Evolutionary conservation across 2,113 vertebrate species (phyloP), one percentile per base, ranked within the genome.

Genomic region (mouse (Mus musculus)): DNA sequence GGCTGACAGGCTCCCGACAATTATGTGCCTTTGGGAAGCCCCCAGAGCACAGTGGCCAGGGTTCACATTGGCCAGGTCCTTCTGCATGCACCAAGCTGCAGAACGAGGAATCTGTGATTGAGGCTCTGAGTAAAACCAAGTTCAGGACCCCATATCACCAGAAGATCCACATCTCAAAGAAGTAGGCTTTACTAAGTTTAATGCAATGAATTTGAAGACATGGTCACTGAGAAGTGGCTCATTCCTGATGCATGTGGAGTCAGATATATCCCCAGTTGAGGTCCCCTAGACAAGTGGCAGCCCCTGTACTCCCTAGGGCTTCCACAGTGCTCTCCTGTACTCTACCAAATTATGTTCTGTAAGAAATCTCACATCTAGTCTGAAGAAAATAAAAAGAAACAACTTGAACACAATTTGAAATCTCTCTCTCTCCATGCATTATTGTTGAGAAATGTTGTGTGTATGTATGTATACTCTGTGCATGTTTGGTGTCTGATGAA

Each of bases 381-480:
- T 61, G 56, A 7, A 7, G 13, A 81, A 80, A 54, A 33, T 10
- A 59, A 61, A 78, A 78, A 16, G 75, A 81, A 33, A n/a, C 4
- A 94, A 91, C 33, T 93, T 95, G 19, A 93, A 84, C 87, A 59
- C 28, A 76, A 93, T 89, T 86, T 77, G 4, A 69, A 78, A 76
- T 42, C 42, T 42, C 42, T 42, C 52, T 61, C 61, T 75, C 71
- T 33, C 10, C 9, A 52, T 52, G 52, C 5, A 54, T 52, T 78
- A 28, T 30, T 93, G 49, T 95, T 95, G 16, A 11, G 39, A 39
- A 84, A 63, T 63, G 56, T 84, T 84, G 59, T 63, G 59, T 84
- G 39, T 39, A 39, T 42, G 13, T 28, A 17, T 84, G 81, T 84
- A 42, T n/a, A 84, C 1, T 84, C n/a, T 39, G 12, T 63, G 56